Percentiles rank a stretch among this genome's conserved stretches.
phyloP scores from a whole-genome alignment of 1,140 invertebrate genomes.

The Galendromus occidentalis region DNA sequence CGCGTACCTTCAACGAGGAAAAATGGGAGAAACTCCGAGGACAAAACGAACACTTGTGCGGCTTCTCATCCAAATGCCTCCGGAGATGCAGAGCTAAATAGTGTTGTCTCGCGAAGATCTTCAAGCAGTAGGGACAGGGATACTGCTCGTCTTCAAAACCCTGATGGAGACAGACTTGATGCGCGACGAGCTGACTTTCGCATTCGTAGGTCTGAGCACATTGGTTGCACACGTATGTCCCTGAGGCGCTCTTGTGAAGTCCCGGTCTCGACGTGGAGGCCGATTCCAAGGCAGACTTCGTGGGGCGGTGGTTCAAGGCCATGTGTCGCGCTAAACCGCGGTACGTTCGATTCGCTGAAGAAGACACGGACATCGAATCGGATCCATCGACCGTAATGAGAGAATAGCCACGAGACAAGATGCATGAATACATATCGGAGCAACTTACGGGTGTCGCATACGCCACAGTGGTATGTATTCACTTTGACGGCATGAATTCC shows the following conservation, averaged over 20 bases:
- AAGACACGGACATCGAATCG: too few species aligned
- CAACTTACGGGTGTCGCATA: not conserved
- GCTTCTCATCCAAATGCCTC: not conserved
- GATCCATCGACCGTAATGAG: too few species aligned
- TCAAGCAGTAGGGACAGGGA: not conserved
- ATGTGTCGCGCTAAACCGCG: too few species aligned
- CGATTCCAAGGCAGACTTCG: too few species aligned
- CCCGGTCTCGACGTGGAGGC: too few species aligned
- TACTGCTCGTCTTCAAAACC: not conserved
- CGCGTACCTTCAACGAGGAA: not conserved
- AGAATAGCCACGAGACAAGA: too few species aligned
- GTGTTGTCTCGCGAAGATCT: not conserved
- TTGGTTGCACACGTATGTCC: not conserved
- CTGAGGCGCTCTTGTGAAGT: too few species aligned
- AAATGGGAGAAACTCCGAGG: not conserved
- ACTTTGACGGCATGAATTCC: not conserved
- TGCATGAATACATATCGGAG: too few species aligned
- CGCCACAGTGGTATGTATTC: not conserved
- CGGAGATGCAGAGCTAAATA: not conserved
- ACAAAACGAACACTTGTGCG: not conserved
- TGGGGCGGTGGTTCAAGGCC: too few species aligned
- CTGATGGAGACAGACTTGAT: slow-evolving; percentile 9
- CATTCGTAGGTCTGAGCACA: not conserved
- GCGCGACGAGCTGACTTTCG: not conserved
- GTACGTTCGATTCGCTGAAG: too few species aligned